Base-by-base conservation (phyloP, 2,113 vertebrate species). In the Cryptomyrus ogoouensis region DNA sequence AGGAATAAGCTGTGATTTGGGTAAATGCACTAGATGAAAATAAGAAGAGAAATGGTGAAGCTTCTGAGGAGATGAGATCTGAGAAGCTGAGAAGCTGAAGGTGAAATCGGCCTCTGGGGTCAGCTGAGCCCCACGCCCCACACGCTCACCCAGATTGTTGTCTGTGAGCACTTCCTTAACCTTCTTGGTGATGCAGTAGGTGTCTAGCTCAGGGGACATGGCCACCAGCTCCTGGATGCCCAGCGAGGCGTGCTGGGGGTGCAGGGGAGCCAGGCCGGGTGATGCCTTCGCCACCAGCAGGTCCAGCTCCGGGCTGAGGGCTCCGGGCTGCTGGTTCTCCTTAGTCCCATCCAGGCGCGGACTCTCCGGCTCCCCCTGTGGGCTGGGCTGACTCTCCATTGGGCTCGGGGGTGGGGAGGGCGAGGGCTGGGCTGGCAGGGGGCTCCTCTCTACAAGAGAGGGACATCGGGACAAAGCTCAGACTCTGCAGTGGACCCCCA, bases 91-190 rank as follows among this genome's bases (percentile, higher is more conserved):
- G 50, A 52, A 17, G 50, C 50, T 56, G n/a, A 12, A 27, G 24
- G 24, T n/a, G 58, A 66, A 27, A 66, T 66, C 8, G 9, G 58
- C 24, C 24, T 66, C 24, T 27, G 24, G 58, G 58, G 58, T 27
- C 58, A 66, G 62, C 62, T 3, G 58, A 66, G 58, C 58, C 58
- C 58, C n/a, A 19, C n/a, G 21, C 10, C 13, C 52, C 44, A 19
- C 15, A 31, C 35, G 62, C 95, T 0, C 95, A 99, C 98, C 98
- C 91, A 99, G 95, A 93, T 99, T 99, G 95, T 99, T 99, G 96
- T 99, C 98, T 0, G 98, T 99, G 92, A 99, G 96, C 93, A 99
- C 98, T 91, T 99, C 98, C 93, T 99, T 99, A 93, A 99, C 98
- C 91, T 97, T 97, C 95, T 99, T 99, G 93, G 98, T 99, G 94